Evolutionary conservation across 1,140 invertebrate genomes (phyloP).

Genomic region (Drosophila kepulauana): DNA sequence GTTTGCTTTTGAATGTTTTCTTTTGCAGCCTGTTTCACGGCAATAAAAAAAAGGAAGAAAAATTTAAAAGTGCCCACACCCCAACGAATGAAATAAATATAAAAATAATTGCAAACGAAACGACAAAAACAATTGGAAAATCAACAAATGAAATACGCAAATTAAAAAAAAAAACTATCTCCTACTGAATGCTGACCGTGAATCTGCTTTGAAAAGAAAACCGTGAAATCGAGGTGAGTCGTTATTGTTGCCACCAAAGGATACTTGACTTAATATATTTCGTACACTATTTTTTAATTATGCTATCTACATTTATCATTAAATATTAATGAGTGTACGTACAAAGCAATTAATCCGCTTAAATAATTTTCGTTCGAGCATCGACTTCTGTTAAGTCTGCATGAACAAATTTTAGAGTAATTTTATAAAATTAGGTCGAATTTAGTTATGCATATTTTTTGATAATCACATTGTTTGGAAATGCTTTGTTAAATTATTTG

Average conservation of each 20-base stretch:
- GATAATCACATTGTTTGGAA: background rate
- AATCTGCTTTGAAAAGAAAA: slow-evolving; percentile 1
- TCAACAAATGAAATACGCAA: slow-evolving; percentile 8
- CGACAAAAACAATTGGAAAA: slow-evolving; percentile 6
- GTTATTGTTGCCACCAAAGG: background rate
- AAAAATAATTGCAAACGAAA: slow-evolving; percentile 39
- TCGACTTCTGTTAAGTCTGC: background rate
- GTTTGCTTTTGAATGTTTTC: slow-evolving; percentile 62
- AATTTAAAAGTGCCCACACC: slow-evolving; percentile 55
- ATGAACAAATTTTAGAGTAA: background rate
- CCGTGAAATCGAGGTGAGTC: slow-evolving; percentile 1
- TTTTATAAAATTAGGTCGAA: too few species aligned
- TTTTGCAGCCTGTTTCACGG: slow-evolving; percentile 25
- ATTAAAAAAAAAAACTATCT: slow-evolving; percentile 12
- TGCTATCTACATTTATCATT: slow-evolving; percentile 6
- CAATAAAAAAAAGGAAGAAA: slow-evolving; percentile 34
- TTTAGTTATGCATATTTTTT: background rate
- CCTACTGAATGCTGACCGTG: slow-evolving; percentile 7
- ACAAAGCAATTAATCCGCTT: background rate
- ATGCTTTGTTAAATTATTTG: background rate
- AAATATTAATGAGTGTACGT: background rate
- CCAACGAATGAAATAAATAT: slow-evolving; percentile 10
- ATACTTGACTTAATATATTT: background rate
- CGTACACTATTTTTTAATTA: slow-evolving; percentile 18
- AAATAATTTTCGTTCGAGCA: background rate